A percentile compares a stretch with the other conserved stretches of the same genome.
phyloP scores from a whole-genome alignment of 2,113 vertebrate genomes.

The Bambusicola thoracicus region DNA sequence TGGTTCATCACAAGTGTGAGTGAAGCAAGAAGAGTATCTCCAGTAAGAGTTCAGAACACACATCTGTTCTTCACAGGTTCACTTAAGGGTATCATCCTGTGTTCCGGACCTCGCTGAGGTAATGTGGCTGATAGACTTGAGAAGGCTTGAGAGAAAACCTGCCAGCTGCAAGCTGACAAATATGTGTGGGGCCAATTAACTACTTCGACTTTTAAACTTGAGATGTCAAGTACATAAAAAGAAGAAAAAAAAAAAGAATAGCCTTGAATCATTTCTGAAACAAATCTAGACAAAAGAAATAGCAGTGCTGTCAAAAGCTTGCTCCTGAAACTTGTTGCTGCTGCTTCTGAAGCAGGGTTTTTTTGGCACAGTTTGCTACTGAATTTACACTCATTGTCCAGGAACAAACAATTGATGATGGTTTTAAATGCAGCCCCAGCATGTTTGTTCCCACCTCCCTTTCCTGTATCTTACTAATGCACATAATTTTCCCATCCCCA shows the following conservation, averaged over 20 bases:
- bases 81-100: not conserved
- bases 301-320: not conserved
- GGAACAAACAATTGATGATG: not conserved
- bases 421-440: not conserved
- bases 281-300: not conserved
- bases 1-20: conserved; percentile 89
- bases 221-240: not conserved
- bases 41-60: conserved; percentile 85
- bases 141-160: not conserved
- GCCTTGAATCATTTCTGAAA: not conserved
- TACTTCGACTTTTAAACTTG: not conserved
- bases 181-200: not conserved
- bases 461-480: not conserved
- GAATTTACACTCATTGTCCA: not conserved
- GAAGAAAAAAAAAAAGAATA: not conserved
- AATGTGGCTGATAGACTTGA: not conserved
- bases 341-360: not conserved
- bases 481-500: not conserved
- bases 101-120: not conserved
- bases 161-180: not conserved
- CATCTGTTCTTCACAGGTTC: not conserved
- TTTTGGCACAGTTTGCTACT: not conserved
- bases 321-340: not conserved
- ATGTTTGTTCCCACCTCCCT: not conserved
- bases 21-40: conserved; percentile 82